Conservation (phyloP, 1,140 invertebrate genomes). For the Nomia melanderi region DNA sequence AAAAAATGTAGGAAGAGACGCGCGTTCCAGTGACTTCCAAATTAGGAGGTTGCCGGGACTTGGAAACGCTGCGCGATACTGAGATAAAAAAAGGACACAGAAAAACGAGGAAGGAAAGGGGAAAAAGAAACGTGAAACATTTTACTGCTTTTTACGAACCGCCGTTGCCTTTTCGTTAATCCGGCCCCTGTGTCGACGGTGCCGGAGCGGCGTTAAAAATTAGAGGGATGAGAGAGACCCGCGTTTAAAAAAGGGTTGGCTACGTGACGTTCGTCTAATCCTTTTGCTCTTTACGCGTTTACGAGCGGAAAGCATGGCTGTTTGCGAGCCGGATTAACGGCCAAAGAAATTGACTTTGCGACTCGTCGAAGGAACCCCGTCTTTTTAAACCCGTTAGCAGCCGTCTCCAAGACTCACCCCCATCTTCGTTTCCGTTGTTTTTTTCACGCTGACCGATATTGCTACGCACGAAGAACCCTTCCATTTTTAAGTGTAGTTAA, state of each 20-base stretch:
- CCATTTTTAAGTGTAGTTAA: constrained; percentile 26
- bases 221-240: neutral
- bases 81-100: too few species aligned
- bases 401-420: too few species aligned
- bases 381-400: constrained; percentile 65
- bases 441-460: constrained; percentile 15
- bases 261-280: constrained; percentile 19
- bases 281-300: constrained; percentile 49
- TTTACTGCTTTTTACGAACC: constrained; percentile 59
- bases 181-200: constrained; percentile 1
- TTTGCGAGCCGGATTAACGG: constrained; percentile 21
- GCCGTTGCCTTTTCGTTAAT: constrained; percentile 16
- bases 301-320: constrained; percentile 23
- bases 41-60: neutral
- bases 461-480: constrained; percentile 19
- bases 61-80: too few species aligned
- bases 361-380: neutral
- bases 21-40: constrained; percentile 27
- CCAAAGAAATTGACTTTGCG: constrained; percentile 56
- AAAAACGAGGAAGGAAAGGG: too few species aligned
- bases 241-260: neutral
- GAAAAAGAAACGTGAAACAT: constrained; percentile 48
- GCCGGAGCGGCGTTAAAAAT: neutral
- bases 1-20: neutral
- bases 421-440: neutral